phyloP scores from a whole-genome alignment of 2,797 vertebrate species.

The Cottoperca gobio region DNA sequence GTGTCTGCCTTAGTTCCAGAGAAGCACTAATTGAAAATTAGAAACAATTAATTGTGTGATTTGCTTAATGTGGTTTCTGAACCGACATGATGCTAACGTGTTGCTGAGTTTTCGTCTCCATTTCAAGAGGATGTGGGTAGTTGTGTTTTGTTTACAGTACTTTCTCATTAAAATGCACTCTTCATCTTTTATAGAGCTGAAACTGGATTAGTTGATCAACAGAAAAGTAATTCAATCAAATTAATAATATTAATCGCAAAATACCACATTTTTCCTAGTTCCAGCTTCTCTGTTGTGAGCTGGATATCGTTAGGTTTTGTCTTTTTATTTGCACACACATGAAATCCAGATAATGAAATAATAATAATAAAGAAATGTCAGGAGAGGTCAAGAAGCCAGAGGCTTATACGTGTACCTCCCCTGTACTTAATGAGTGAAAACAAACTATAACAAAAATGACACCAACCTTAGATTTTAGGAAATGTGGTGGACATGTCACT shows the following conservation, averaged over 20 bases:
- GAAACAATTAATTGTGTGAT: constrained; percentile 26
- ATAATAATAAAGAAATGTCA: too few species aligned
- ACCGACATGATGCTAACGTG: not conserved
- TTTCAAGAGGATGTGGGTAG: not conserved
- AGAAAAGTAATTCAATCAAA: too few species aligned
- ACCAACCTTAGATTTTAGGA: not conserved
- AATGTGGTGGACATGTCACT: not conserved
- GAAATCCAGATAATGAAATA: too few species aligned
- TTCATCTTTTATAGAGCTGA: not conserved
- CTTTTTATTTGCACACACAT: too few species aligned
- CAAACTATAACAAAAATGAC: too few species aligned
- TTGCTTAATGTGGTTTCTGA: constrained; percentile 20
- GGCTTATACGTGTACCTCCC: too few species aligned
- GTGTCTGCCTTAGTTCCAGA: constrained; percentile 11
- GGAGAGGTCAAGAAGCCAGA: too few species aligned
- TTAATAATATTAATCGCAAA: too few species aligned
- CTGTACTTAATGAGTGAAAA: too few species aligned
- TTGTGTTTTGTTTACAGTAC: not conserved
- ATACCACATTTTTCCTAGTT: too few species aligned
- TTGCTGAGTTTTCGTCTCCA: not conserved
- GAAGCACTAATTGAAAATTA: constrained; percentile 16
- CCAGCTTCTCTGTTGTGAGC: not conserved
- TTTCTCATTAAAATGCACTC: not conserved
- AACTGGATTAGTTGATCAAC: too few species aligned
- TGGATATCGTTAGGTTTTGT: not conserved